phyloP scores from a whole-genome alignment of 2,113 vertebrate species.

The Ammospiza nelsoni region DNA sequence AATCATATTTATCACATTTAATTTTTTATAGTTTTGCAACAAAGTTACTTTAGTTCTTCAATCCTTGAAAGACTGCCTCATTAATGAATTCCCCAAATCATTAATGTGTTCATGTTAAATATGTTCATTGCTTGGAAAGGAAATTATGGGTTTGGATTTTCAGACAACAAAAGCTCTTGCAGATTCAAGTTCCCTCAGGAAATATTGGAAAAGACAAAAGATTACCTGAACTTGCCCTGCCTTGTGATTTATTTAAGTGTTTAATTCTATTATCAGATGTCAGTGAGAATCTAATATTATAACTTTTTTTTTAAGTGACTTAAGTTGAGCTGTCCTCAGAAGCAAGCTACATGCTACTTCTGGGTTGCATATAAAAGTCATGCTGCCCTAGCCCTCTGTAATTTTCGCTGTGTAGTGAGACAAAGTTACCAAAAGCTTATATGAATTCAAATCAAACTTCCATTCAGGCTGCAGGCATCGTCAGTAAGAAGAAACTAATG shows the following conservation, averaged over 20 bases:
- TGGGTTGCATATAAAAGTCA: not conserved
- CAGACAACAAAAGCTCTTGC: not conserved
- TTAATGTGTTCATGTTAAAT: not conserved
- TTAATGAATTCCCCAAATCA: not conserved
- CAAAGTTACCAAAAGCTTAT: not conserved
- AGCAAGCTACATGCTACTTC: not conserved
- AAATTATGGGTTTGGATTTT: not conserved
- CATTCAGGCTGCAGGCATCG: fast-evolving
- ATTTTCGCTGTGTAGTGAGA: not conserved
- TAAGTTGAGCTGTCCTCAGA: not conserved
- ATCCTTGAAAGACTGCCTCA: not conserved
- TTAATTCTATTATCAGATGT: not conserved
- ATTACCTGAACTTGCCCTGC: not conserved
- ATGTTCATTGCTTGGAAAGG: not conserved
- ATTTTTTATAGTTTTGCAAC: not conserved
- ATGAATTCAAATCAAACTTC: not conserved
- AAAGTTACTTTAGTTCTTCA: not conserved
- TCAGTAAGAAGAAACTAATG: not conserved
- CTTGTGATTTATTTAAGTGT: not conserved
- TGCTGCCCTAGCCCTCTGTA: not conserved
- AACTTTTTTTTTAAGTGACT: not conserved
- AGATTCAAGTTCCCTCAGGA: not conserved
- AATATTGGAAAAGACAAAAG: not conserved
- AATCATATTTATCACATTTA: not conserved
- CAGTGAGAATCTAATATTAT: not conserved